These are phyloP conservation scores for Xiphorhynchus erythropygius DNA, from an alignment of 2,797 vertebrate genomes.

Conservation along the genomic window DNA sequence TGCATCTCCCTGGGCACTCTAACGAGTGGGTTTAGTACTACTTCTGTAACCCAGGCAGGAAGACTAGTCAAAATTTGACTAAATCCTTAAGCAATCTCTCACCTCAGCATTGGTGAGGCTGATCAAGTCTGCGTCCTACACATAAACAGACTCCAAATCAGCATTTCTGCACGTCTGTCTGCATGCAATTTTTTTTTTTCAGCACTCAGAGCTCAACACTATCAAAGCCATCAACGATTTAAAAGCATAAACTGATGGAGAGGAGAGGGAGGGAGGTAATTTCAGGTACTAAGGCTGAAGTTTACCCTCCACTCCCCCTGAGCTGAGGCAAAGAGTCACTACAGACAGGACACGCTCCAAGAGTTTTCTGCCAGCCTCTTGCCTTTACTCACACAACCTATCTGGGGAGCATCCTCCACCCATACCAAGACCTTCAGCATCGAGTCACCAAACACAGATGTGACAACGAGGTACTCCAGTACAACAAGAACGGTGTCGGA, in stretches of 20 bases:
- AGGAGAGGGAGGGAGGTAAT: neutral
- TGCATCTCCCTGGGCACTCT: neutral
- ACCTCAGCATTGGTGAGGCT: neutral
- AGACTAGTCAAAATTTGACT: neutral
- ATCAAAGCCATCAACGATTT: neutral
- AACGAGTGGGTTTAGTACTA: neutral
- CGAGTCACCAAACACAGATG: neutral
- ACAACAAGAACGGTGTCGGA: neutral
- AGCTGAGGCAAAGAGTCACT: slow-evolving; percentile 26
- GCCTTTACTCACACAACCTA: neutral
- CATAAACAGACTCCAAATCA: neutral
- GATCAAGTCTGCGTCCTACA: neutral
- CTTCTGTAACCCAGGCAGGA: neutral
- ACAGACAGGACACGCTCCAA: neutral
- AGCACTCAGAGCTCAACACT: neutral
- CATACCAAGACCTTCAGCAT: neutral
- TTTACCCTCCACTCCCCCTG: slow-evolving; percentile 5
- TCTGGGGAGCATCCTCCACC: neutral
- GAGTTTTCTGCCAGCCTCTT: slow-evolving; percentile 26
- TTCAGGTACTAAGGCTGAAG: slow-evolving; percentile 36
- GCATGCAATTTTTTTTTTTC: neutral
- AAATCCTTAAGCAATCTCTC: neutral
- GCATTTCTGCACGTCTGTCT: neutral
- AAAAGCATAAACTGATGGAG: neutral
- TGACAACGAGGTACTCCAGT: neutral